phyloP scores from a whole-genome alignment of 2,113 vertebrate genomes.

The Sprattus sprattus region DNA sequence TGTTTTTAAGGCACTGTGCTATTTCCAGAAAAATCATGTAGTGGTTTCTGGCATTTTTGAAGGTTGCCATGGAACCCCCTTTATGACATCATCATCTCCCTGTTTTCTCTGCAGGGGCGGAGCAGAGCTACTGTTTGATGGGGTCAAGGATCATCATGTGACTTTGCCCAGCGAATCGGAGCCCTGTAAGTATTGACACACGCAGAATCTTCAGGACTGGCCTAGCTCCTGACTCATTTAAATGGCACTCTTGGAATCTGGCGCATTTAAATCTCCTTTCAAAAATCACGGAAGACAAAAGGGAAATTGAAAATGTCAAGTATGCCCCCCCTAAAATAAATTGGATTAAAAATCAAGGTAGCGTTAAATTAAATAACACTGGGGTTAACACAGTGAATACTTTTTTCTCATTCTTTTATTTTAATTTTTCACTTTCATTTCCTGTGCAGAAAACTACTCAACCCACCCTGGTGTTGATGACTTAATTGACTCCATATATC shows the following conservation, averaged over 20 bases:
- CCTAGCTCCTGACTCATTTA: neutral
- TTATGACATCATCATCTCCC: neutral
- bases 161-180: slow-evolving; percentile 83
- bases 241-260: neutral
- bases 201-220: neutral
- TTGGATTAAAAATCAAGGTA: neutral
- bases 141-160: slow-evolving; percentile 89
- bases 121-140: slow-evolving; percentile 89
- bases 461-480: slow-evolving; percentile 35
- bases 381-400: neutral
- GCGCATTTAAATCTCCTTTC: neutral
- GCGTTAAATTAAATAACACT: neutral
- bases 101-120: slow-evolving; percentile 81
- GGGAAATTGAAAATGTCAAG: neutral
- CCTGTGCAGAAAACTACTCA: slow-evolving; percentile 12
- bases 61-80: neutral
- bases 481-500: slow-evolving; percentile 50
- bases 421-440: neutral
- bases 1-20: neutral
- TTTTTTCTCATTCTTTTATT: neutral
- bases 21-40: slow-evolving; percentile 8
- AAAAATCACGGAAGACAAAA: neutral
- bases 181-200: slow-evolving; percentile 85
- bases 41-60: neutral
- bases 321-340: neutral